These are phyloP conservation scores for Etheostoma cragini DNA, from an alignment of 2,113 vertebrate genomes.

Conservation along the genomic window DNA sequence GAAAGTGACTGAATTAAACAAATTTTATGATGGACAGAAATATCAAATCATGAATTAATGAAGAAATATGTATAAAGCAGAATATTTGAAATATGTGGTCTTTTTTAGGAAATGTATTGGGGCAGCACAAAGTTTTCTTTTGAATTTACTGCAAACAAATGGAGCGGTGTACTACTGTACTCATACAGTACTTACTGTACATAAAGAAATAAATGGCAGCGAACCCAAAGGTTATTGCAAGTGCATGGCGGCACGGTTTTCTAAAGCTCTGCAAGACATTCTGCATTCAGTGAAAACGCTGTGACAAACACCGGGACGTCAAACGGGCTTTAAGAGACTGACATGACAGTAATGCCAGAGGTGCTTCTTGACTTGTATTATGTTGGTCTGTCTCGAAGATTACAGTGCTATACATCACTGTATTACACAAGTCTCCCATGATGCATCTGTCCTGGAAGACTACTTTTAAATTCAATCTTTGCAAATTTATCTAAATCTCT, in stretches of 20 bases:
- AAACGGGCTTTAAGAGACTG: not conserved
- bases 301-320: not conserved
- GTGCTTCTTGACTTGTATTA: slow-evolving; percentile 24
- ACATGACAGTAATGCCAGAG: not conserved
- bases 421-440: not conserved
- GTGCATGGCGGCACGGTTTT: not conserved
- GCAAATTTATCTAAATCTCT: not conserved
- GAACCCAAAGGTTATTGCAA: not conserved
- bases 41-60: not conserved
- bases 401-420: not conserved
- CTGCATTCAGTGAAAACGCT: not conserved
- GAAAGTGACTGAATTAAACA: not conserved
- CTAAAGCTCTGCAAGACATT: not conserved
- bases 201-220: slow-evolving; percentile 3
- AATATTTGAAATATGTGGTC: not conserved
- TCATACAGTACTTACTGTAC: not conserved
- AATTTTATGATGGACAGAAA: not conserved
- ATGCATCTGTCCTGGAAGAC: not conserved
- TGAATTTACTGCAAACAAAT: not conserved
- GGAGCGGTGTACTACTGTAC: not conserved
- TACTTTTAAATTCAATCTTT: too few species aligned
- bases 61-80: not conserved
- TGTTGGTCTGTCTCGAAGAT: not conserved
- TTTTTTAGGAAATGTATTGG: not conserved
- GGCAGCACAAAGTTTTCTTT: not conserved